These are phyloP conservation scores for Pyrgilauda ruficollis DNA, from an alignment of 2,113 vertebrate species.

Conservation along the genomic window DNA sequence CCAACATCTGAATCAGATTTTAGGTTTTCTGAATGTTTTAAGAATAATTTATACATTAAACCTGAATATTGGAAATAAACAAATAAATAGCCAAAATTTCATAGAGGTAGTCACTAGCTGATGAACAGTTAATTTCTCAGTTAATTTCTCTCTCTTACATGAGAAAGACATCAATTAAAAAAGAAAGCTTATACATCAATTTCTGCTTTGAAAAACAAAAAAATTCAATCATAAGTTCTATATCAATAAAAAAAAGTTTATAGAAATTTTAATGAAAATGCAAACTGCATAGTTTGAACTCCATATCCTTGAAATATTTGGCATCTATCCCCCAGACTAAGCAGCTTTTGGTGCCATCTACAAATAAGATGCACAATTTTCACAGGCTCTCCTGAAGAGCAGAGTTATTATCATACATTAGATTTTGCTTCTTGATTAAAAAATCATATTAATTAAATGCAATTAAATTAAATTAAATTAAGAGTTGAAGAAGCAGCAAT, in stretches of 20 bases:
- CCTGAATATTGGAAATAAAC: neutral
- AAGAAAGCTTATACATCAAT: neutral
- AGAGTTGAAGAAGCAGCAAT: conserved; percentile 53
- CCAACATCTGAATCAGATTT: neutral
- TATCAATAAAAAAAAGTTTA: neutral
- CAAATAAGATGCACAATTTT: conserved; percentile 42
- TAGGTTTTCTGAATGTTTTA: neutral
- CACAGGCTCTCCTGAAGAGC: conserved; percentile 40
- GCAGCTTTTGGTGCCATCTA: conserved; percentile 27
- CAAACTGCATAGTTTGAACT: neutral
- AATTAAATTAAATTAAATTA: conserved; percentile 69
- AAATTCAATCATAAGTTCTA: neutral
- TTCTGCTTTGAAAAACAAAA: neutral
- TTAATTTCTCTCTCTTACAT: neutral
- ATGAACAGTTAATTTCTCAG: neutral
- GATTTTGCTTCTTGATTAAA: conserved; percentile 60
- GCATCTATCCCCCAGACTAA: neutral
- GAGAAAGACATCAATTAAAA: neutral
- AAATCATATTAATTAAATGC: conserved; percentile 66
- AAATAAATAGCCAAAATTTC: neutral
- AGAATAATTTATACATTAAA: neutral
- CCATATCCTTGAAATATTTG: conserved; percentile 31
- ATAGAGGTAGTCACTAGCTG: neutral
- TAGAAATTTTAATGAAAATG: conserved; percentile 18
- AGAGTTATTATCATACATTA: conserved; percentile 54